Evolutionary conservation across 2,888 invertebrate species (phyloP), one percentile per base, ranked within the genome.

Genomic region (Parapristionchus giblindavisi): DNA sequence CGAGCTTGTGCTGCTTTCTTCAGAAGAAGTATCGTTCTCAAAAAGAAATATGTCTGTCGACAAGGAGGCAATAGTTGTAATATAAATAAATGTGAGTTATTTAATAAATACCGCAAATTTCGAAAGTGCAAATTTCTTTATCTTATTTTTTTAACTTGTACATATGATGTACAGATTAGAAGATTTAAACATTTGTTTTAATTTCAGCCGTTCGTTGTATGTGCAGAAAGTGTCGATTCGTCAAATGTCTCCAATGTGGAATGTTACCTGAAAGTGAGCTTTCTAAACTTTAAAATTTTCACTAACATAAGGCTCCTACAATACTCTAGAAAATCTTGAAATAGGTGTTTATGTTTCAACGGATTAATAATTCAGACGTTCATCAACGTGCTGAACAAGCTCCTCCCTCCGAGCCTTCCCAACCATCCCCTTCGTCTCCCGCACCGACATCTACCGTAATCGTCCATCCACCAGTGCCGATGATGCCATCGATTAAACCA

Each of bases 1-100:
- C 52, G 79, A 29, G 79, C 79, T 0, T 79, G 79, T 40, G 79
- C 79, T 2, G 79, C 79, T 4, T 79, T 79, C 63, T 79, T 79
- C 43, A 6, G 56, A 48, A 48, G 68, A 38, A 75, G 75, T 34
- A 77, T 78, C 29, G 78, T 78, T 1, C 73, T 76, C 48, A 61
- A 68, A 11, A 78, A 78, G 77, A 77, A 76, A 68, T 78, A 78
- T 34, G 78, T 78, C 27, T 78, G 78, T 40, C 34, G 78, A 61
- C 77, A 77, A 52, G 78, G 78, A 8, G 76, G 76, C 21, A 76
- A 78, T n/a, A 56, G 73, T 27, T 78, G 78, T 60, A 56, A 65
- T n/a, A 78, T 78, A 29, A 77, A 76, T 29, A 77, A 77, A 40
- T 76, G 77, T 77, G 48, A 54, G 76, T 66, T 29, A 32, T 54